Percentiles rank a stretch among this genome's conserved stretches.
Evolutionary conservation across 2,113 vertebrate species (phyloP).

Genomic region (Macrotus californicus): DNA sequence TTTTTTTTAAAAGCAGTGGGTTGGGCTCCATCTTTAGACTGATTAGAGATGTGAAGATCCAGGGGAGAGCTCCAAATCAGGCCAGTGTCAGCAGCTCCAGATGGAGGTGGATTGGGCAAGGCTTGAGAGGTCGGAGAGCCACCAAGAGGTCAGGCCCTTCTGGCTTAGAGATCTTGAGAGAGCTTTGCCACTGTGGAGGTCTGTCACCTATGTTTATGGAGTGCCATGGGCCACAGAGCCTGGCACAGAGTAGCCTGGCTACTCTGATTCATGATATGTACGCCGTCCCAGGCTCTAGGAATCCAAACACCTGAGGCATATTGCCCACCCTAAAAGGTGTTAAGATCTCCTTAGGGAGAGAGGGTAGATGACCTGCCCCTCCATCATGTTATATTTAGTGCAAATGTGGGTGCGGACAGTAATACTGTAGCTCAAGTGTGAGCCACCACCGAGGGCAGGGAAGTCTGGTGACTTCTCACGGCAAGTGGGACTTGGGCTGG

Average conservation of each 20-base stretch:
- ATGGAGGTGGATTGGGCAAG: neutral
- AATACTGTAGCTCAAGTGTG: fast-evolving
- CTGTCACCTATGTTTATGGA: fast-evolving
- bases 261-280: fast-evolving
- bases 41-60: neutral
- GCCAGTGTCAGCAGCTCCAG: neutral
- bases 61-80: neutral
- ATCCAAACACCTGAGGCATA: neutral
- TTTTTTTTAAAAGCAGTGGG: neutral
- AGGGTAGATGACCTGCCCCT: neutral
- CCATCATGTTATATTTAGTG: neutral
- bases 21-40: neutral
- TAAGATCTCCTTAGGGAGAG: neutral
- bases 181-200: fast-evolving
- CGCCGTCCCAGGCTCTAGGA: neutral
- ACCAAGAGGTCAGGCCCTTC: fast-evolving
- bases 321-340: neutral
- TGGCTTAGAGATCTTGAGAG: neutral
- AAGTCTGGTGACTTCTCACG: neutral
- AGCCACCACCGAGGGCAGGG: neutral
- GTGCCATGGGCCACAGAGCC: fast-evolving
- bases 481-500: fast-evolving
- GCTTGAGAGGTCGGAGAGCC: fast-evolving
- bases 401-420: fast-evolving
- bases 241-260: fast-evolving